Base-by-base conservation (phyloP, 2,888 invertebrate species). In the Xylota segnis region DNA sequence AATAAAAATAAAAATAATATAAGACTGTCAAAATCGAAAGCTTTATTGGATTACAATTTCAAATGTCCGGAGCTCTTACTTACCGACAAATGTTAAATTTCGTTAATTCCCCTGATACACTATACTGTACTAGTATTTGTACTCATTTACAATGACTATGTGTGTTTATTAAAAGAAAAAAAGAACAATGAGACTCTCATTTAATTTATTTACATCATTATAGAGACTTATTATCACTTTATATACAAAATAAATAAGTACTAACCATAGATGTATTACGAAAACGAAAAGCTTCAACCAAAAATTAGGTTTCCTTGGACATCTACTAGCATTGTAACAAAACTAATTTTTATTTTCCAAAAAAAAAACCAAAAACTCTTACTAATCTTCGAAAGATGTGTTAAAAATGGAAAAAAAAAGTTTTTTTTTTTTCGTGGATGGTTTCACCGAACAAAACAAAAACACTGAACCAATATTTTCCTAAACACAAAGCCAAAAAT, bases 11-110 rank as follows among this genome's bases (percentile, higher is more conserved):
- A 47, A 37, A 65, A 66, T 76, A 65, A 71, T 81, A 86, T 72
- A 86, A 86, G 86, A 86, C 86, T 86, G 86, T 86, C 82, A 72
- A 76, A 83, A 81, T 81, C 82, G 86, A 86, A 86, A 86, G 86
- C 86, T 86, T 86, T 86, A 86, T 77, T 82, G 82, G 82, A 86
- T 81, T 81, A 72, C 71, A 76, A 77, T 77, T 86, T 72, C 66
- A 82, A 86, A 72, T 77, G 82, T 77, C 82, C 76, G 86, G 82
- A 86, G 82, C 82, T 86, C 76, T 77, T 61, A 82, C 86, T 72
- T 82, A 68, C 82, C 70, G 81, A 86, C 66, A 72, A 75, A 81
- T 68, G 52, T 76, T 71, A 59, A 66, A 23, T 82, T 77, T 72
- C 45, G 54, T 86, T 84, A 37, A 59, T 52, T 68, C 40, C 56